Base-by-base conservation (phyloP, 2,888 invertebrate genomes). In the Habrosyne pyritoides region DNA sequence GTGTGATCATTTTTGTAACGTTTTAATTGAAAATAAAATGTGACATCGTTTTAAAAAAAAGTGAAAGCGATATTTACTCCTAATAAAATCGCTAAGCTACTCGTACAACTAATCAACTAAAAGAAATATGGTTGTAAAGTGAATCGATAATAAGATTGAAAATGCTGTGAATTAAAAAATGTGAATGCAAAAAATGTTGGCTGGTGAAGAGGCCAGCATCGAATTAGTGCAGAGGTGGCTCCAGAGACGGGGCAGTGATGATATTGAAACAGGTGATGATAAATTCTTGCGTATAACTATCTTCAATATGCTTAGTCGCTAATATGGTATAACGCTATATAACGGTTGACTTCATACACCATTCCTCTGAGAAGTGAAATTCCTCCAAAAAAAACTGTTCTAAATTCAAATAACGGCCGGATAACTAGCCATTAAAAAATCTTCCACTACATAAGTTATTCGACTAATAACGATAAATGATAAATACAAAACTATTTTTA, bases 181-280 rank as follows among this genome's bases (percentile, higher is more conserved):
- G 59, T 53, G 57, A n/a, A 56, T 42, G 64, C 54, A 52, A 30
- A 46, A 54, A 73, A 91, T 91, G 91, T 82, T 91, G 81, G 91
- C 92, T 76, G 83, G 91, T 67, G 85, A 91, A 68, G 91, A 91
- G 74, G 81, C 87, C 81, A 90, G 91, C 82, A 86, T 90, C 53
- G 91, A 91, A 67, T 75, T 91, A 71, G 92, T 92, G 71, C 89
- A 91, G 72, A 70, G 83, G 69, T 92, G 92, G 91, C 81, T 91
- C 53, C 87, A 85, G 66, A 81, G 85, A 59, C 79, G 89, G 26
- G 77, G 73, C 67, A 88, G 86, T 65, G 90, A 89, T 64, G 87
- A 90, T n/a, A 75, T 69, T 36, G 89, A 89, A 12, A 81, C 84
- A 85, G 87, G 89, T 87, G 67, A 72, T 18, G 14, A 42, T 7